Evolutionary conservation across 2,888 invertebrate species (phyloP), one percentile per base, ranked within the genome.

Genomic region (Stenodera caucasica): DNA sequence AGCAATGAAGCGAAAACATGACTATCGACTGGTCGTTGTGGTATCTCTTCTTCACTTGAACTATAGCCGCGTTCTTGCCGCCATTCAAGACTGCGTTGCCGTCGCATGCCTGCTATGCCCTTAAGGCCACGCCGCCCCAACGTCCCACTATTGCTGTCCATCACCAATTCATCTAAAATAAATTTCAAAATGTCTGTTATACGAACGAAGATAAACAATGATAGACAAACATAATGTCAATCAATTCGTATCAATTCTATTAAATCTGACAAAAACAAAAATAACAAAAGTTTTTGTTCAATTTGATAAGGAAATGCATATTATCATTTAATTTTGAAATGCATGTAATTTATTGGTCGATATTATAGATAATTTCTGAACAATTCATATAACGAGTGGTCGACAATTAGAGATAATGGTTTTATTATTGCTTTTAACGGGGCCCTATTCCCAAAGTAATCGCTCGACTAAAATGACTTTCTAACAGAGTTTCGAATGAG

Each of bases 11-110:
- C 85, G 73, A 85, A 79, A 67, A 85, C 81, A 71, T 84, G 84
- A 68, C 84, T 85, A 74, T 85, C 84, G 65, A 84, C 78, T 32
- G 80, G 80, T 60, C 77, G 72, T 8, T 75, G 70, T 49, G 77
- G 73, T 40, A 78, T 82, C 70, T 84, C 84, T 72, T 85, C 85
- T 68, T 83, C 83, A 72, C 84, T 84, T 74, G 83, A 84, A 71
- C 84, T 84, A 68, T 84, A 83, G 45, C 82, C 82, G 61, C 84
- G 80, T 61, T 81, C 81, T 55, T 83, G 83, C 54, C 84, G 81
- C 85, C 85, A 85, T 73, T 85, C 85, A 40, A 84, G 80, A 59
- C 85, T 85, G 14, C 85, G 80, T 71, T 85, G 85, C 30, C 85
- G 78, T 54, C 84, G 78, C 76, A 83, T 78, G 23, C 79, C 79